phyloP scores from a whole-genome alignment of 2,888 invertebrate genomes.

The Amphipyra berbera region DNA sequence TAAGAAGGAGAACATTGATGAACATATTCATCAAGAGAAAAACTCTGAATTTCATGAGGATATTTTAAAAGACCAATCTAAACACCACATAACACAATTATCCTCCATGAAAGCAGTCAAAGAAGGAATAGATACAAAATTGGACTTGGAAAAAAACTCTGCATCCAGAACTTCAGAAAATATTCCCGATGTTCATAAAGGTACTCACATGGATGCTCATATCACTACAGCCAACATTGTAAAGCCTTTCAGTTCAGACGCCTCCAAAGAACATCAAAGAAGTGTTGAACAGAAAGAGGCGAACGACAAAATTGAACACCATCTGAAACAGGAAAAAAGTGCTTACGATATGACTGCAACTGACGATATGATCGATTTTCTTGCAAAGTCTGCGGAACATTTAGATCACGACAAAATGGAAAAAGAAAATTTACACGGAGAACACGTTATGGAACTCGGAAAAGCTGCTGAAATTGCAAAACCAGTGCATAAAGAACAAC shows the following conservation, averaged over 20 bases:
- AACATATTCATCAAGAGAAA: constrained; percentile 20
- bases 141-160: constrained; percentile 23
- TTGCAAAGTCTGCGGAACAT: constrained; percentile 29
- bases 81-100: constrained; percentile 24
- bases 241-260: constrained; percentile 17
- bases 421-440: constrained; percentile 6
- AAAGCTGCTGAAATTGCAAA: constrained; percentile 23
- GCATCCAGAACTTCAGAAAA: constrained; percentile 37
- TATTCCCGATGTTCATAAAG: constrained; percentile 6
- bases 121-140: constrained; percentile 38
- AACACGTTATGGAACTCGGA: background rate
- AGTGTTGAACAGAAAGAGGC: constrained; percentile 13
- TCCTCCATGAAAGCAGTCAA: constrained; percentile 35
- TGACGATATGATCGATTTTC: constrained; percentile 28
- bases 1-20: constrained; percentile 6
- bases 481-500: constrained; percentile 4
- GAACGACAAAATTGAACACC: constrained; percentile 15
- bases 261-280: constrained; percentile 20
- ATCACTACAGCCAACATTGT: background rate
- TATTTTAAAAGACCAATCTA: constrained; percentile 17
- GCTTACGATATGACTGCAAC: constrained; percentile 5
- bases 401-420: constrained; percentile 3
- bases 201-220: constrained; percentile 4
- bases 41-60: constrained; percentile 18
- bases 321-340: constrained; percentile 16